Conservation (phyloP, 1,140 invertebrate genomes). For the Lepidurus arcticus region DNA sequence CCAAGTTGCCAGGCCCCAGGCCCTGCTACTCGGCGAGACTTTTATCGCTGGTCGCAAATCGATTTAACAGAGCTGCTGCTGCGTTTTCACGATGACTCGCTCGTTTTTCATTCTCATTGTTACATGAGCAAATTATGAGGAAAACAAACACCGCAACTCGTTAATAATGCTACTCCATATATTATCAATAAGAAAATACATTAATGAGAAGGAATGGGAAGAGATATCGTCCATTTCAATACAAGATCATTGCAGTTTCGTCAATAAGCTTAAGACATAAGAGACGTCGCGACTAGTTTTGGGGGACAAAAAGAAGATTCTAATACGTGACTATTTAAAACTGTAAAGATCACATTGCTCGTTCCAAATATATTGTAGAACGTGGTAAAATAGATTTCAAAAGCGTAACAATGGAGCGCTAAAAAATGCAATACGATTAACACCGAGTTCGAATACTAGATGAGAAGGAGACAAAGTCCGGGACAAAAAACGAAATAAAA, state of each 20-base stretch:
- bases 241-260: conserved; percentile 5
- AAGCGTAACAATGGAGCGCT: neutral
- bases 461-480: neutral
- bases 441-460: neutral
- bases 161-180: neutral
- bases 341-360: neutral
- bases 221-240: neutral
- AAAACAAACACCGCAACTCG: neutral
- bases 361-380: neutral
- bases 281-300: neutral
- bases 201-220: neutral
- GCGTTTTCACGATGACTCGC: too few species aligned
- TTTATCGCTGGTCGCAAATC: too few species aligned
- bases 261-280: neutral
- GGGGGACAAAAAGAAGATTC: neutral
- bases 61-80: too few species aligned
- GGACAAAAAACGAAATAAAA: neutral
- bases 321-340: neutral
- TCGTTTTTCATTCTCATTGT: neutral
- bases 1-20: too few species aligned
- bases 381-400: neutral
- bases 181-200: conserved; percentile 17
- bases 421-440: neutral
- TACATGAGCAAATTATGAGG: neutral
- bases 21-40: too few species aligned